Percentiles rank a stretch among this genome's conserved stretches.
These are phyloP conservation scores for Canis aureus DNA, from an alignment of 2,113 vertebrate genomes.

Conservation along the genomic window DNA sequence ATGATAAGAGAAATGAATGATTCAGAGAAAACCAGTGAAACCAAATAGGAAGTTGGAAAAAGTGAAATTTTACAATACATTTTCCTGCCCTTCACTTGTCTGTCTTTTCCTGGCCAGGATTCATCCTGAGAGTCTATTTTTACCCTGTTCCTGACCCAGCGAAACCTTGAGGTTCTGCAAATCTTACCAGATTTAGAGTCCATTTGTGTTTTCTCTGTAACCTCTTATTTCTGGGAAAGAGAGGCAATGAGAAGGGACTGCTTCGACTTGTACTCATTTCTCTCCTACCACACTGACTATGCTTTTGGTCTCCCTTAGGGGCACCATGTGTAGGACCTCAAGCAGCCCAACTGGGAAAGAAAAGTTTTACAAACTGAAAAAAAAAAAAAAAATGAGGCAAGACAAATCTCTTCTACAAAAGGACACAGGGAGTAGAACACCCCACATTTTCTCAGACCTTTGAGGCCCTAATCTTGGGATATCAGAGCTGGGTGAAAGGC, in stretches of 20 bases:
- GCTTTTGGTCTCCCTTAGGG: not conserved
- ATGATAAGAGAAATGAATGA: not conserved
- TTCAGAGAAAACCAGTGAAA: conserved; percentile 32
- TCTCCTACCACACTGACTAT: not conserved
- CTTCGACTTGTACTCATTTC: not conserved
- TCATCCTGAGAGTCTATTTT: conserved; percentile 77
- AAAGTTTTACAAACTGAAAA: not conserved
- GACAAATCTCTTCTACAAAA: not conserved
- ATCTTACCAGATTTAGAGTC: conserved; percentile 77
- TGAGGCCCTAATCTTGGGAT: not conserved
- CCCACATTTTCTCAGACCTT: not conserved
- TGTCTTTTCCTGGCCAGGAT: conserved; percentile 68
- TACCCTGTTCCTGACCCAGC: conserved; percentile 79
- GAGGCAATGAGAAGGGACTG: not conserved
- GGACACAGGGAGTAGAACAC: too few species aligned
- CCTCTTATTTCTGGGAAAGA: conserved; percentile 80
- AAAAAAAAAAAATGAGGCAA: not conserved
- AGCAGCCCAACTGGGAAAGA: not conserved
- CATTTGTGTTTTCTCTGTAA: conserved; percentile 78
- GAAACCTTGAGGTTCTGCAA: conserved; percentile 84
- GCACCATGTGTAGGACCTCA: fast-evolving
- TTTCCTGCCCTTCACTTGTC: conserved; percentile 55
- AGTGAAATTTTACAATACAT: conserved; percentile 65
- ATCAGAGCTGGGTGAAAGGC: not conserved
- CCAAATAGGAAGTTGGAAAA: conserved; percentile 67